phyloP scores from a whole-genome alignment of 2,797 vertebrate species.

The Centroberyx gerrardi region DNA sequence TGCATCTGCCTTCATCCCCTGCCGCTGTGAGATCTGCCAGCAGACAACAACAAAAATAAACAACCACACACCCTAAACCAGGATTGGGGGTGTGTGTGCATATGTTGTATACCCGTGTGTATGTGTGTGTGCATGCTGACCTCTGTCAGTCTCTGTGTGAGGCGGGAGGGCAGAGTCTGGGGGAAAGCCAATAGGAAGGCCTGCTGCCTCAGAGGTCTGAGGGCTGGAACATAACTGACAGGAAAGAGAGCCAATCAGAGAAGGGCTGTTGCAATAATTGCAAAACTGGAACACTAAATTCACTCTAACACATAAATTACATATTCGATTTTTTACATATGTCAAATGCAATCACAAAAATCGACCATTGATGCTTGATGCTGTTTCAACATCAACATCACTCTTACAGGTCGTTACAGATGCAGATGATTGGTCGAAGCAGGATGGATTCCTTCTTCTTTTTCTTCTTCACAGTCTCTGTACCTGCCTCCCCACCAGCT shows the following conservation, averaged over 20 bases:
- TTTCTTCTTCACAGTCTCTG: slow-evolving; percentile 81
- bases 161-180: slow-evolving; percentile 89
- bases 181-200: slow-evolving; percentile 92
- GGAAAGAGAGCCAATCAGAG: slow-evolving; percentile 14
- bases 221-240: slow-evolving; percentile 90
- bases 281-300: no score
- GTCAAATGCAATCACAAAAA: background rate
- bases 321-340: background rate
- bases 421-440: slow-evolving; percentile 94
- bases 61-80: background rate
- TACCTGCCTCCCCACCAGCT: slow-evolving; percentile 61
- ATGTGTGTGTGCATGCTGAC: slow-evolving; percentile 66
- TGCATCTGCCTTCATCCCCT: slow-evolving; percentile 89
- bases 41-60: slow-evolving; percentile 2
- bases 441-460: slow-evolving; percentile 86
- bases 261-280: background rate
- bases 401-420: slow-evolving; percentile 97
- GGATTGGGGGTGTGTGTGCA: background rate
- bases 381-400: background rate
- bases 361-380: background rate
- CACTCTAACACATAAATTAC: background rate
- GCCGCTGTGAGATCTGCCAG: slow-evolving; percentile 84
- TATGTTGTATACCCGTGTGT: background rate
- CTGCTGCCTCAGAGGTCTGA: slow-evolving; percentile 93
- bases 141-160: slow-evolving; percentile 93